Base-by-base conservation (phyloP, 2,113 vertebrate species). In the Mus spicilegus region DNA sequence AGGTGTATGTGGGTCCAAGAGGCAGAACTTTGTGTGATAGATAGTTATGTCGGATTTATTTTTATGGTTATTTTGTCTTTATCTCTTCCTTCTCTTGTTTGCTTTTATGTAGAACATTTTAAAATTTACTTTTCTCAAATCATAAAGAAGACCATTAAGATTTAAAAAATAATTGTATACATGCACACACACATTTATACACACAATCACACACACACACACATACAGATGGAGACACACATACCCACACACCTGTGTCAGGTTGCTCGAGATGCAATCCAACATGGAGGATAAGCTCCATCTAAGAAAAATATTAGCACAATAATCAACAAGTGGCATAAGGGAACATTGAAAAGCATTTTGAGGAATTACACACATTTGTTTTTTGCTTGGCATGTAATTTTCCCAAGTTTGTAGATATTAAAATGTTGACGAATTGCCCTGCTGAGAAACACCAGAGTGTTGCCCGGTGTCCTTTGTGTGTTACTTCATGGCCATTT, bases 71-170 rank as follows among this genome's bases (percentile, higher is more conserved):
- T 58, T 82, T 65, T 77, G 19, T 1, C 87, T 70, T 24, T 5
- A 8, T 67, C 46, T 96, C 94, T 77, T 89, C 19, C 73, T 95
- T 72, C 49, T 82, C 24, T 49, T 87, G 33, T 78, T 87, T 89
- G 1, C 76, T 95, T 93, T 91, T 92, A 76, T 56, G 73, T 13
- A 65, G 33, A 61, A 33, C 69, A 11, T 89, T 92, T 88, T 77
- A 1, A 94, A 94, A 84, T 49, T 61, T 36, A 3, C 39, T 87
- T 92, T 94, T 87, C 61, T 90, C 20, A 96, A 80, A 0, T 82
- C 46, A 82, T 87, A 89, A 93, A 73, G 54, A 89, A 95, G 84
- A 75, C 22, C 12, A 28, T 22, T 20, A 67, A 49, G 3, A 28
- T 87, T 90, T 36, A 63, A 61, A 84, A 84, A 61, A 7, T 28